phyloP scores from a whole-genome alignment of 2,797 vertebrate species.

The Smutsia gigantea region DNA sequence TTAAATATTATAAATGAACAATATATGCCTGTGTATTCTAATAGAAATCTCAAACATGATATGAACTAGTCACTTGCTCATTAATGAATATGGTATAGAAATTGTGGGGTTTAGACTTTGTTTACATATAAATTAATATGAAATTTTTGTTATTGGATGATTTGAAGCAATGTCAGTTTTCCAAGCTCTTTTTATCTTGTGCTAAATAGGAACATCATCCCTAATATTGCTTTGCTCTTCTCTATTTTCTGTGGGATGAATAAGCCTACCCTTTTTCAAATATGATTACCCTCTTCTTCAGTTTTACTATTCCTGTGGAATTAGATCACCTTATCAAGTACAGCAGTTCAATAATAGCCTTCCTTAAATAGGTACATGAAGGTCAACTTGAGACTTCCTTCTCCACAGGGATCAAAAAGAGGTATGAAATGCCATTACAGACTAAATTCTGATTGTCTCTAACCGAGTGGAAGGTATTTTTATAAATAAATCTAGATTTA shows the following conservation, averaged over 20 bases:
- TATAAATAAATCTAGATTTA: slow-evolving; percentile 66
- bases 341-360: slow-evolving; percentile 71
- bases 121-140: slow-evolving; percentile 46
- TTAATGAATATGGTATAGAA: neutral
- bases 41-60: neutral
- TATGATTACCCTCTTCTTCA: slow-evolving; percentile 71
- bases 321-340: slow-evolving; percentile 65
- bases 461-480: slow-evolving; percentile 57
- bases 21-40: neutral
- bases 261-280: slow-evolving; percentile 69
- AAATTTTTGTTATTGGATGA: neutral
- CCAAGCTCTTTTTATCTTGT: neutral
- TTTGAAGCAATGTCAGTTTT: neutral
- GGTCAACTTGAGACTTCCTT: slow-evolving; percentile 73
- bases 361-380: slow-evolving; percentile 73
- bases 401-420: slow-evolving; percentile 58
- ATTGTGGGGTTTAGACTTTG: neutral
- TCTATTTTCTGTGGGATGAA: slow-evolving; percentile 65
- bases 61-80: neutral
- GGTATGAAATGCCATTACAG: slow-evolving; percentile 48
- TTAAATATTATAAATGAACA: slow-evolving; percentile 22
- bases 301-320: slow-evolving; percentile 64
- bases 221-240: slow-evolving; percentile 43
- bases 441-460: slow-evolving; percentile 60
- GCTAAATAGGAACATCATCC: slow-evolving; percentile 50